Evolutionary conservation across 2,888 invertebrate species (phyloP).

Genomic region (Spodoptera littoralis): DNA sequence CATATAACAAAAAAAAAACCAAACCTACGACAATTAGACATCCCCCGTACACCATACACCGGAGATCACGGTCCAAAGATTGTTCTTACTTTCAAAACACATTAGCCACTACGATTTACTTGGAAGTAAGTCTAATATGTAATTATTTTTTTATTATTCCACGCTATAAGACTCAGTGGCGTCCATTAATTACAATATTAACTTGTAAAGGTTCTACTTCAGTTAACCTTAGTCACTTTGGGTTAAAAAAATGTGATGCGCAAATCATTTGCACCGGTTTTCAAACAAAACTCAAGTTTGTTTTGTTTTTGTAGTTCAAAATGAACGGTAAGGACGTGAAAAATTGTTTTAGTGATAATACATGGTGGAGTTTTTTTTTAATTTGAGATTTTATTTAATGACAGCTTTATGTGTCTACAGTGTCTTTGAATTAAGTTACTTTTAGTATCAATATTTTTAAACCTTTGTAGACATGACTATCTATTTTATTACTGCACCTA

Average conservation of each 20-base stretch:
- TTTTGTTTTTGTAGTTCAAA: conserved; percentile 22
- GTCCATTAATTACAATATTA: conserved; percentile 81
- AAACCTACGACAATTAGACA: conserved; percentile 51
- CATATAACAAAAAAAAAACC: conserved; percentile 11
- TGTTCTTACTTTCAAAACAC: conserved; percentile 67
- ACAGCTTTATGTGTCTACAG: conserved; percentile 2
- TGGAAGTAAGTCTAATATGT: conserved; percentile 70
- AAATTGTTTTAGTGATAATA: conserved; percentile 43
- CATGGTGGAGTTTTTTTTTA: conserved; percentile 34
- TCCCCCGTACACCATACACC: conserved; percentile 10
- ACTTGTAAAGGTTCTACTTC: conserved; percentile 77
- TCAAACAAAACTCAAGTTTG: conserved; percentile 16
- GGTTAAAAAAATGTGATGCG: conserved; percentile 34
- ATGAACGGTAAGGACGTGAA: conserved; percentile 45
- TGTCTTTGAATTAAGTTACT: not conserved
- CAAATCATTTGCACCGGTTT: conserved; percentile 18
- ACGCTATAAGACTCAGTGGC: conserved; percentile 75
- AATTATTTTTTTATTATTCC: conserved; percentile 83
- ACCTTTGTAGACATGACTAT: no score
- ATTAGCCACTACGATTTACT: conserved; percentile 70
- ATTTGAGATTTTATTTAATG: conserved; percentile 11
- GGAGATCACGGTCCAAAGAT: conserved; percentile 51
- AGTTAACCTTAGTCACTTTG: conserved; percentile 64
- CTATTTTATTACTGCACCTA: not conserved
- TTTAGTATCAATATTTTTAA: not conserved